phyloP scores from a whole-genome alignment of 1,140 invertebrate genomes.

The Eumaeus atala region DNA sequence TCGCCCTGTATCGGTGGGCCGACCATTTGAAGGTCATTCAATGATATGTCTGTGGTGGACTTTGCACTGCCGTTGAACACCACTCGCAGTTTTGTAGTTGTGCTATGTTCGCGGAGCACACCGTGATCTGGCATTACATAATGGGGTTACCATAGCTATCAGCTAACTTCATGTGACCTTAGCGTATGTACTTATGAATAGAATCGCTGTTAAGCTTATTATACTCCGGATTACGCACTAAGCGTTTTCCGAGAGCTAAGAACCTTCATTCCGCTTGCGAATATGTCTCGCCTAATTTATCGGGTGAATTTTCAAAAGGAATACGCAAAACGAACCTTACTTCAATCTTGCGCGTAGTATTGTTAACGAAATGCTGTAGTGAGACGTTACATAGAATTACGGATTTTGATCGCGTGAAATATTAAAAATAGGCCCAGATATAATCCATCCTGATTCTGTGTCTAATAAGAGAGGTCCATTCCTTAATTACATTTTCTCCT shows the following conservation, averaged over 20 bases:
- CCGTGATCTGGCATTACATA: conserved; percentile 14
- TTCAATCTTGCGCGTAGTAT: neutral
- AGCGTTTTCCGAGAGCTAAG: too few species aligned
- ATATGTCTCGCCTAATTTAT: too few species aligned
- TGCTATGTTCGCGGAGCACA: conserved; percentile 4
- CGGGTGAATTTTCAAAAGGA: neutral
- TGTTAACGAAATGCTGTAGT: neutral
- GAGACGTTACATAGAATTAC: neutral
- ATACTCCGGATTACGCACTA: neutral
- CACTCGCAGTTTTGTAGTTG: conserved; percentile 19
- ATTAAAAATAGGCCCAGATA: neutral
- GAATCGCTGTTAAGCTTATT: neutral
- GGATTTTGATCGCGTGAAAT: neutral
- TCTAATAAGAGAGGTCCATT: conserved; percentile 7
- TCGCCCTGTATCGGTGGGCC: conserved; percentile 20
- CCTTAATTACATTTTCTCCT: conserved; percentile 6
- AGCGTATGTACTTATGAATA: conserved; percentile 7
- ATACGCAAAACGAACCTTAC: neutral
- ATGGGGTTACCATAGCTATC: neutral
- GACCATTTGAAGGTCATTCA: conserved; percentile 20
- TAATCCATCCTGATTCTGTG: conserved; percentile 3
- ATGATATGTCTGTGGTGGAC: conserved; percentile 9
- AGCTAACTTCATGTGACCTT: conserved; percentile 15
- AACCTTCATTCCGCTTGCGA: too few species aligned
- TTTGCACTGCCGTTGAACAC: conserved; percentile 20